phyloP scores from a whole-genome alignment of 2,888 invertebrate species.

The Limnephilus rhombicus region DNA sequence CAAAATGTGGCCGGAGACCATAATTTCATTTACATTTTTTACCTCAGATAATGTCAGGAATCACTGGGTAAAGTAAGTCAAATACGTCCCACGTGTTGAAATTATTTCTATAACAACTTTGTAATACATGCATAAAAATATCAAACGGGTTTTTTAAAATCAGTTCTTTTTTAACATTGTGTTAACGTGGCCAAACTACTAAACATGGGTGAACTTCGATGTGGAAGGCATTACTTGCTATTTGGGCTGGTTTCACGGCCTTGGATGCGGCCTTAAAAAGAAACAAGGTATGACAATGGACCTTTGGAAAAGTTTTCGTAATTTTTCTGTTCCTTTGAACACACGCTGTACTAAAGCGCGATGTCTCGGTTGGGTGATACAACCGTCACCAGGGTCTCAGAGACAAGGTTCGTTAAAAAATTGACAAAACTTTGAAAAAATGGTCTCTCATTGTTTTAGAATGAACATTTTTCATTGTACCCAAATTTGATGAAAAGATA shows the following conservation, averaged over 20 bases:
- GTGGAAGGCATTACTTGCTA: neutral
- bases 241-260: neutral
- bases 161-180: too few relatives aligned
- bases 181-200: too few relatives aligned
- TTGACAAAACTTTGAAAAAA: neutral
- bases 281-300: neutral
- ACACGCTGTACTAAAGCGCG: neutral
- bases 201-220: too few relatives aligned
- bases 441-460: neutral
- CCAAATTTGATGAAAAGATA: neutral
- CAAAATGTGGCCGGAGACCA: too few relatives aligned
- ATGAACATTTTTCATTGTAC: neutral
- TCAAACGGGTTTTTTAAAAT: neutral
- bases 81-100: too few relatives aligned
- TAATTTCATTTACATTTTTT: too few relatives aligned
- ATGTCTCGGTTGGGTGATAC: neutral
- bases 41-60: too few relatives aligned
- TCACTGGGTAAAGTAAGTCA: too few relatives aligned
- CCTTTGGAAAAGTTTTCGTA: neutral
- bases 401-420: neutral
- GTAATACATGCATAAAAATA: neutral
- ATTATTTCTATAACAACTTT: too few relatives aligned
- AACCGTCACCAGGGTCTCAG: neutral
- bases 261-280: neutral
- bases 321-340: neutral